Conservation (phyloP, 2,888 invertebrate species). For the Diaperis boleti region DNA sequence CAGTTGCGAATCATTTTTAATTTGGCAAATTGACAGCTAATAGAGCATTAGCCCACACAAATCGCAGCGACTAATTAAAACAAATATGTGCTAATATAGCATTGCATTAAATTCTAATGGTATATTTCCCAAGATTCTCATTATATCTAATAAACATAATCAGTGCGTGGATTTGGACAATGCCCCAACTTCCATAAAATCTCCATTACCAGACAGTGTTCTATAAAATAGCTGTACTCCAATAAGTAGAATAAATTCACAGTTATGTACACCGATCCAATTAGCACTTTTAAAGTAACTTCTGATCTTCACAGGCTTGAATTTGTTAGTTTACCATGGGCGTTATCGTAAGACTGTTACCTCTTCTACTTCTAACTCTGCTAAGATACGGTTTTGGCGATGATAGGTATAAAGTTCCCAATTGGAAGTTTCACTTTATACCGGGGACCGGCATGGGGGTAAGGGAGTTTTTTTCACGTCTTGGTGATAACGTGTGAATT, state of each 20-base stretch:
- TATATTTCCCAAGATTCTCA: slow-evolving; percentile 20
- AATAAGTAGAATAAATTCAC: slow-evolving; percentile 13
- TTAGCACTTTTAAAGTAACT: slow-evolving; percentile 27
- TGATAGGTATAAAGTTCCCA: slow-evolving; percentile 35
- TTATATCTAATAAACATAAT: slow-evolving; percentile 12
- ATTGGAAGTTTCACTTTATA: slow-evolving; percentile 50
- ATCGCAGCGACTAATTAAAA: slow-evolving; percentile 21
- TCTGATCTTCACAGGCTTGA: slow-evolving; percentile 14
- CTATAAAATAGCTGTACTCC: slow-evolving; percentile 18
- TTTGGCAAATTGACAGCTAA: slow-evolving; percentile 11
- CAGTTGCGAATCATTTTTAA: slow-evolving; percentile 2
- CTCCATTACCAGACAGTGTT: neutral
- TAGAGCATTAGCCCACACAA: slow-evolving; percentile 1
- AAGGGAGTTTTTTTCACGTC: slow-evolving; percentile 36
- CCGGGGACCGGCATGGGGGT: slow-evolving; percentile 49
- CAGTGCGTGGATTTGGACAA: neutral
- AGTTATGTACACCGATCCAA: slow-evolving; percentile 39
- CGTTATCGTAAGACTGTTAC: slow-evolving; percentile 1
- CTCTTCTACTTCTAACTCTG: slow-evolving; percentile 2
- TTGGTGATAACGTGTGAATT: neutral
- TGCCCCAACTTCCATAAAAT: neutral
- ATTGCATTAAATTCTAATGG: slow-evolving; percentile 16
- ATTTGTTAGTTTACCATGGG: slow-evolving; percentile 18
- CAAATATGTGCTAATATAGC: slow-evolving; percentile 28
- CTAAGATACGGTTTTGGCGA: slow-evolving; percentile 7